phyloP scores from a whole-genome alignment of 2,888 invertebrate genomes.

The Lithophane leautieri region DNA sequence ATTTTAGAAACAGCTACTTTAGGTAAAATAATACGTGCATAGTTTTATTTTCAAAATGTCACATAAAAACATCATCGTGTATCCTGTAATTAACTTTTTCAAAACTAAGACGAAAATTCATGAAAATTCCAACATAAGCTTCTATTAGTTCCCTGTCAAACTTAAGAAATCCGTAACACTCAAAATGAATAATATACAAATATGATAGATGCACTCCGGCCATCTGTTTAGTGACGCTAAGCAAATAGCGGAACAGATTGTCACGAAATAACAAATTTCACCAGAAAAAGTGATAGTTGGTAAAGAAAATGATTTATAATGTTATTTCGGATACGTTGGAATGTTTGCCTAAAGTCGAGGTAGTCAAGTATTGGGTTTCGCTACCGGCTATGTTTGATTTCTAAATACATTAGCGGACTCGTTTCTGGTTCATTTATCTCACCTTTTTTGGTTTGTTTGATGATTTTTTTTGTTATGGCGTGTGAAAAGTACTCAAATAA shows the following conservation, averaged over 20 bases:
- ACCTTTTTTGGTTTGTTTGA: conserved; percentile 43
- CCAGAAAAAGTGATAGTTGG: conserved; percentile 80
- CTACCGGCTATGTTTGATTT: conserved; percentile 75
- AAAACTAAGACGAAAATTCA: conserved; percentile 62
- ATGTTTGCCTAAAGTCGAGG: conserved; percentile 82
- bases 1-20: neutral
- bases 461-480: conserved; percentile 15
- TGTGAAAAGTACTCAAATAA: neutral
- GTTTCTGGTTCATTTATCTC: conserved; percentile 59
- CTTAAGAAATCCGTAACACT: conserved; percentile 69
- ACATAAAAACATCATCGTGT: neutral
- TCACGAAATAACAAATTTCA: conserved; percentile 88
- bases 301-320: conserved; percentile 88
- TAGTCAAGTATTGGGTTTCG: conserved; percentile 81
- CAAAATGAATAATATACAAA: conserved; percentile 81
- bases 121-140: conserved; percentile 66
- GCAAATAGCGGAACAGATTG: conserved; percentile 91
- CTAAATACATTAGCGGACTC: conserved; percentile 73
- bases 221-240: conserved; percentile 88
- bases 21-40: neutral
- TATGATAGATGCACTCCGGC: conserved; percentile 83
- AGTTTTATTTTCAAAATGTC: conserved; percentile 1
- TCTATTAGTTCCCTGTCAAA: conserved; percentile 78
- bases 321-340: conserved; percentile 87
- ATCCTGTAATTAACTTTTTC: conserved; percentile 54